Evolutionary conservation across 1,140 invertebrate genomes (phyloP), one percentile per base, ranked within the genome.

Genomic region (Nebria ingens): DNA sequence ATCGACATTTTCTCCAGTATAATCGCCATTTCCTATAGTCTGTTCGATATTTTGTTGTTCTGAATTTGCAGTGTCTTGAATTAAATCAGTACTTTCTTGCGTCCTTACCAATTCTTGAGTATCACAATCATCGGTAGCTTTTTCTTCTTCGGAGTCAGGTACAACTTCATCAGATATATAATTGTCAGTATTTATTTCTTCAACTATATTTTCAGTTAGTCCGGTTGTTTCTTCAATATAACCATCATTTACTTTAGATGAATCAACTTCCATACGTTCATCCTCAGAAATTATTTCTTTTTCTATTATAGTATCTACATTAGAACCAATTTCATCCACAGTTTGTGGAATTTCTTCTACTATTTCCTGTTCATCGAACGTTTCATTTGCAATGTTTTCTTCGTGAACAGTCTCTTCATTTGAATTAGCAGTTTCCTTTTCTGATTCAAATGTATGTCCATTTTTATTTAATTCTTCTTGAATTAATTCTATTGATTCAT

Each of bases 221-320:
- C 3, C 40, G 17, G 6, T 45, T 45, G 19, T 20, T 21, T 42
- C 23, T 58, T 51, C 23, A 11, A 17, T 20, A 45, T 13, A 15
- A 15, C 45, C 4, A 15, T 19, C 15, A 38, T 29, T 17, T 54
- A 29, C 29, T 49, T 50, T 42, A 15, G 12, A 1, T 1, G 52
- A 53, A 51, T 62, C 58, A 1, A 56, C 56, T 59, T 59, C 58
- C 56, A 58, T 59, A 1, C 38, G 25, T 56, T 56, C 54, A 22
- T 21, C 45, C 17, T 17, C 38, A 19, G 6, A 9, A 51, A 21
- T 15, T 17, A 15, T n/a, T 25, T 29, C 21, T 53, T 53, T 52
- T 49, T 17, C 19, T 21, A 19, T 13, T 12, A 19, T 2, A 11
- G 4, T 40, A 19, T 57, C 52, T 22, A 38, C 52, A 52, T 53